Evolutionary conservation across 2,113 vertebrate genomes (phyloP), one percentile per base, ranked within the genome.

Genomic region (Eublepharis macularius): DNA sequence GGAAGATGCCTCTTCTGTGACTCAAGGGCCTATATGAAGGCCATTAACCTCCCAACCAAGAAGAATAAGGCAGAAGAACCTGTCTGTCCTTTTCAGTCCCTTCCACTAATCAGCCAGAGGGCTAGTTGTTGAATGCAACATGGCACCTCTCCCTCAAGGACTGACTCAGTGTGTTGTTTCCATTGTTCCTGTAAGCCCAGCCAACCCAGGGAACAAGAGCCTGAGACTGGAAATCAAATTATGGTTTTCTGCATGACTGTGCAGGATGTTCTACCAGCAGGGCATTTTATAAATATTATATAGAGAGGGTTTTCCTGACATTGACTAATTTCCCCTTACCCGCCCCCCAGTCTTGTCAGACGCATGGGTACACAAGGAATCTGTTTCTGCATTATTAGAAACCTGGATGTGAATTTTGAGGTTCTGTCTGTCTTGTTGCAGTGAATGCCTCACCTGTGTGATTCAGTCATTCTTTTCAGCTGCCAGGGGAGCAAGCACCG

Each of bases 51-150:
- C 87, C 87, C 90, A 94, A 88, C 88, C 90, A 81, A 94, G 75
- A 86, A 85, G 86, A 83, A 2, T 87, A 86, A 90, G 92, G 90
- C 87, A 86, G 88, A 83, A 94, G 92, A 93, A 77, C 89, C 91
- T 94, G 93, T 94, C 94, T 95, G 81, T 57, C 92, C 91, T 93
- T 82, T 90, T 94, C 83, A 79, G 51, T 63, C 91, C 91, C 92
- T 81, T 90, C 93, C 94, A 93, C 90, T 86, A 91, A 83, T 88
- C 94, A 95, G 93, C 94, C 80, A 2, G 83, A 91, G 93, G 92
- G 90, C 86, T 86, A 89, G 90, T 94, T 21, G 11, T 86, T 91
- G 90, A 92, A 79, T 85, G 92, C 91, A 88, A 82, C 80, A 76
- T 43, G 4, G 80, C 91, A 89, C 89, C 86, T 74, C 89, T 92